phyloP scores from a whole-genome alignment of 2,888 invertebrate genomes.

The Drosophila basisetae region DNA sequence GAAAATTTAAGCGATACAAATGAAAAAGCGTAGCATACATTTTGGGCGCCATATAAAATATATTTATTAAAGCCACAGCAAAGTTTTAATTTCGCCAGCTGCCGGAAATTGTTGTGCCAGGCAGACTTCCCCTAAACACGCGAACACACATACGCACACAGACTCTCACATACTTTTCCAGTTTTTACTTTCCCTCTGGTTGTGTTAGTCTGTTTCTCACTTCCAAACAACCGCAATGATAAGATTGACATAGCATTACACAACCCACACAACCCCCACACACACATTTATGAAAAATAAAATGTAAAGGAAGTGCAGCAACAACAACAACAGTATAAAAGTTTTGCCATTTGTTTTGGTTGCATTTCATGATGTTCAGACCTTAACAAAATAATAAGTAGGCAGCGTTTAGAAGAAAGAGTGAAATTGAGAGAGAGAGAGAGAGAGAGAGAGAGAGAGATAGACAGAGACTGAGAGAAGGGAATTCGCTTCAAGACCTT shows the following conservation, averaged over 20 bases:
- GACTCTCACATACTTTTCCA: conserved; percentile 9
- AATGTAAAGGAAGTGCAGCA: conserved; percentile 28
- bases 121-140: conserved; percentile 29
- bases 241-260: conserved; percentile 53
- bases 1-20: conserved; percentile 16
- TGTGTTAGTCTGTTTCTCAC: conserved; percentile 18
- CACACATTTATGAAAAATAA: conserved; percentile 7
- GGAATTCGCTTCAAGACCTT: conserved; percentile 27
- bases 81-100: conserved; percentile 50
- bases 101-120: conserved; percentile 47
- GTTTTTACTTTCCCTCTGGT: conserved; percentile 41
- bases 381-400: conserved; percentile 2
- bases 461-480: not conserved
- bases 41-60: conserved; percentile 45
- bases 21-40: conserved; percentile 35
- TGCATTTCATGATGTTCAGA: conserved; percentile 49
- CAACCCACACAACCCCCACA: conserved; percentile 7
- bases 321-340: conserved; percentile 38
- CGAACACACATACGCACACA: conserved; percentile 11
- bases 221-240: conserved; percentile 41
- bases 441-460: not conserved
- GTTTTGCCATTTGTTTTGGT: conserved; percentile 55
- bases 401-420: not conserved
- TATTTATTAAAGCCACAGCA: conserved; percentile 30
- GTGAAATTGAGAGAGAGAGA: not conserved